phyloP scores from a whole-genome alignment of 1,140 invertebrate species.

The Phymastichus coffea region DNA sequence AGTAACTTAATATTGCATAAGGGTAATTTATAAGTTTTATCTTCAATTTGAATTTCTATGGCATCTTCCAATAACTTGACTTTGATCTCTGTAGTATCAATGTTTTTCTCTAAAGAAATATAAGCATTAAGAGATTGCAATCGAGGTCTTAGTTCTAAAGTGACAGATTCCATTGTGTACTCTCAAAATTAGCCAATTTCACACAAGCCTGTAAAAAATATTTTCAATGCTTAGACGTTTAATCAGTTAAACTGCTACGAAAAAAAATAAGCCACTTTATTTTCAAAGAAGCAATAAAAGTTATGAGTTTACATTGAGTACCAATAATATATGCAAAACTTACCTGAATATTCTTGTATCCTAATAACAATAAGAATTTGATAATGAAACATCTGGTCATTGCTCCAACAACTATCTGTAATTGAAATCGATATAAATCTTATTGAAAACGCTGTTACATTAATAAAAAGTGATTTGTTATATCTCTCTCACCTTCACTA shows the following conservation, averaged over 20 bases:
- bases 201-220: slow-evolving; percentile 13
- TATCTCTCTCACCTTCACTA: too few relatives aligned
- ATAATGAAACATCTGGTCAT: slow-evolving; percentile 17
- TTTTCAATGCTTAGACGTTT: not conserved
- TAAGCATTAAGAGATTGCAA: slow-evolving; percentile 45
- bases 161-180: slow-evolving; percentile 43
- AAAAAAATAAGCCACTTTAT: not conserved
- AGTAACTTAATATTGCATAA: slow-evolving; percentile 42
- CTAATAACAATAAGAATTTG: slow-evolving; percentile 1
- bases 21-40: slow-evolving; percentile 32
- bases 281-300: not conserved
- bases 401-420: slow-evolving; percentile 1
- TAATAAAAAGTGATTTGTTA: too few relatives aligned
- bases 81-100: slow-evolving; percentile 30
- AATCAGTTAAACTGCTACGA: too few relatives aligned
- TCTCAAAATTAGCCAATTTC: not conserved
- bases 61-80: slow-evolving; percentile 41
- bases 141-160: slow-evolving; percentile 47
- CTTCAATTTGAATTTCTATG: slow-evolving; percentile 35
- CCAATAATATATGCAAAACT: not conserved
- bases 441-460: too few relatives aligned
- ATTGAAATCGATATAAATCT: too few relatives aligned
- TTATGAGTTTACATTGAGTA: too few relatives aligned
- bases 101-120: slow-evolving; percentile 36
- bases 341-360: slow-evolving; percentile 10